Evolutionary conservation across 2,113 vertebrate species (phyloP).

Genomic region (Sebastes fasciatus): DNA sequence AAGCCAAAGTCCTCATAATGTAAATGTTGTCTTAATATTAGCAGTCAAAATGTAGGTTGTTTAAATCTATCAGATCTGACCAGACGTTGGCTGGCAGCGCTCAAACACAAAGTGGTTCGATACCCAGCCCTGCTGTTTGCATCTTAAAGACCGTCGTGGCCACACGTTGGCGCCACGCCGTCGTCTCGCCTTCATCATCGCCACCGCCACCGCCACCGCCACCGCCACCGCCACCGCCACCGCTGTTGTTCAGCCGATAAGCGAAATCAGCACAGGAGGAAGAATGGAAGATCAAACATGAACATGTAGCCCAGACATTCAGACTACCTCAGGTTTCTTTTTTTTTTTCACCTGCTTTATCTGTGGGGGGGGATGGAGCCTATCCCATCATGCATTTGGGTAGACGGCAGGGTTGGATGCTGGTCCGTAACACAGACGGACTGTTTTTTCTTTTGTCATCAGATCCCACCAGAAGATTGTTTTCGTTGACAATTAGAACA

Average conservation of each 20-base stretch:
- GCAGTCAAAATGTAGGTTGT: neutral
- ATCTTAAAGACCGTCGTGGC: neutral
- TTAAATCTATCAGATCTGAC: neutral
- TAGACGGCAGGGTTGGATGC: neutral
- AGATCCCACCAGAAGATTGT: neutral
- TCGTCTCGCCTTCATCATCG: slow-evolving; percentile 5
- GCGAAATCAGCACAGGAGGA: neutral
- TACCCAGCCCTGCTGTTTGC: slow-evolving; percentile 3
- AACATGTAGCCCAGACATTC: slow-evolving; percentile 58
- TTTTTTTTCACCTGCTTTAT: neutral
- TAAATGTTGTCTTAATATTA: neutral
- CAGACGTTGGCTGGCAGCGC: neutral
- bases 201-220: neutral
- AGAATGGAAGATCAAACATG: neutral
- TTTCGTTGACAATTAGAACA: neutral
- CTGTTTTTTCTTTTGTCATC: neutral
- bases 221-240: too few relatives aligned
- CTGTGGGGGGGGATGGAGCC: too few relatives aligned
- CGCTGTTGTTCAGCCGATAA: neutral
- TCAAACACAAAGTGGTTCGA: neutral
- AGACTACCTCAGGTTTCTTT: slow-evolving; percentile 70
- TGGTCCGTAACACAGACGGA: neutral
- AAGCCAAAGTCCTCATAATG: slow-evolving; percentile 6
- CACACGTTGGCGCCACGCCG: neutral
- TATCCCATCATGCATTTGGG: slow-evolving; percentile 31